Conservation (phyloP, 2,888 invertebrate genomes). For the Agrochola macilenta region DNA sequence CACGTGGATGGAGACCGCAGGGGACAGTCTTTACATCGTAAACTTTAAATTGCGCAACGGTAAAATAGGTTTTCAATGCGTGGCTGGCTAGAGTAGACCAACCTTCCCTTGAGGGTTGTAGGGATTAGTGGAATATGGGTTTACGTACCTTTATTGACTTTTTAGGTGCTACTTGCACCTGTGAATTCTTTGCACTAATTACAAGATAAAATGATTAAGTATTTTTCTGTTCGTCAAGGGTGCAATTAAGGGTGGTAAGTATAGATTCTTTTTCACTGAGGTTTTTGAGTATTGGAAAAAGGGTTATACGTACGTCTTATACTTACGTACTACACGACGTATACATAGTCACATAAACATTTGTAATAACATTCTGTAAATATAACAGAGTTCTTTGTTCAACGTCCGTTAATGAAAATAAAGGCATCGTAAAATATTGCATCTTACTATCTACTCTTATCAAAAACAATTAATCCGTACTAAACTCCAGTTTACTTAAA, state of each 20-base stretch:
- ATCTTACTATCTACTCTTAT: not conserved
- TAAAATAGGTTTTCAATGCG: constrained; percentile 56
- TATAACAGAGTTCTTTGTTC: not conserved
- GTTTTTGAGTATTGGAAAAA: not conserved
- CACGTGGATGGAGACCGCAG: constrained; percentile 35
- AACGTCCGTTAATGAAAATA: not conserved
- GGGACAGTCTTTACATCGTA: constrained; percentile 50
- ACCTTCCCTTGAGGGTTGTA: constrained; percentile 19
- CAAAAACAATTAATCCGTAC: not conserved
- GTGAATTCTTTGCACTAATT: not conserved
- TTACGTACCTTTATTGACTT: constrained; percentile 4
- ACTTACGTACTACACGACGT: too few relatives aligned
- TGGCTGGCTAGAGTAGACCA: not conserved
- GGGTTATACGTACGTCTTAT: not conserved
- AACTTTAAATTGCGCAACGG: constrained; percentile 53
- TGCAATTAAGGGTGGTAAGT: too few relatives aligned
- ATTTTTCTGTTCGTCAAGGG: too few relatives aligned
- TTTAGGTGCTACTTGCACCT: not conserved
- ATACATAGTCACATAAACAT: not conserved
- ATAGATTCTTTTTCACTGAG: not conserved
- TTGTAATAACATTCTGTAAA: not conserved
- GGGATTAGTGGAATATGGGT: constrained; percentile 4
- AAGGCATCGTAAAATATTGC: not conserved
- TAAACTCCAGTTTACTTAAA: constrained; percentile 12
- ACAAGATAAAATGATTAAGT: too few relatives aligned